Evolutionary conservation across 2,797 vertebrate species (phyloP).

Genomic region (Neosilurus mollespiculum): DNA sequence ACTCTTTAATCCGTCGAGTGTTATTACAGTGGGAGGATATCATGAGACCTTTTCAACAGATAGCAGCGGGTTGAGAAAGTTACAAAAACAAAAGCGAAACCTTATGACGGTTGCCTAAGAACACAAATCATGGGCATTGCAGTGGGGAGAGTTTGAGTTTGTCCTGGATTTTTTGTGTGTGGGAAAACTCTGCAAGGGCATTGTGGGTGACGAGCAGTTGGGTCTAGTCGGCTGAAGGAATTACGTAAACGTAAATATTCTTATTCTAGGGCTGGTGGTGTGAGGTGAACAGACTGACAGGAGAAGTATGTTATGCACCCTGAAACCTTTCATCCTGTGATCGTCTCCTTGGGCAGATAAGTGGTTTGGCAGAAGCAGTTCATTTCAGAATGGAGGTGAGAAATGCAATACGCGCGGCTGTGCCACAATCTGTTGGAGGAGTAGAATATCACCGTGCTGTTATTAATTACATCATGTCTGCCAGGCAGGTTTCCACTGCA

Average conservation of each 20-base stretch:
- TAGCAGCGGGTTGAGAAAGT: constrained; percentile 51
- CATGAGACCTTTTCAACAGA: constrained; percentile 41
- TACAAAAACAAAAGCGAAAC: constrained; percentile 56
- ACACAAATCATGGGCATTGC: constrained; percentile 41
- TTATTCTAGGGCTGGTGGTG: not conserved
- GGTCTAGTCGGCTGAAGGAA: constrained; percentile 25
- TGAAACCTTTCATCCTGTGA: constrained; percentile 29
- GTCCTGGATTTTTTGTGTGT: constrained; percentile 20
- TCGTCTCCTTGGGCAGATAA: not conserved
- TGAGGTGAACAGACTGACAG: not conserved
- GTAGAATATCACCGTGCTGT: not conserved
- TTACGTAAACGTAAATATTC: constrained; percentile 34
- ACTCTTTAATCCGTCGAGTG: constrained; percentile 48
- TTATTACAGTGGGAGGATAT: constrained; percentile 53
- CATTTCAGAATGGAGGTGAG: not conserved
- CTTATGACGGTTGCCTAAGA: constrained; percentile 42
- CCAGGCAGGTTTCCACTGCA: not conserved
- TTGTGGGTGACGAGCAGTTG: constrained; percentile 24
- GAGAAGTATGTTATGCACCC: constrained; percentile 19
- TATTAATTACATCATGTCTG: not conserved
- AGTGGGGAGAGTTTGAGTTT: constrained; percentile 23
- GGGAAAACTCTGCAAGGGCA: constrained; percentile 32
- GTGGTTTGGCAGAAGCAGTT: not conserved
- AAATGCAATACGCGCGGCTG: not conserved
- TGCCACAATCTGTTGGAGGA: not conserved